Base-by-base conservation (phyloP, 2,113 vertebrate species). In the Microtus richardsoni region DNA sequence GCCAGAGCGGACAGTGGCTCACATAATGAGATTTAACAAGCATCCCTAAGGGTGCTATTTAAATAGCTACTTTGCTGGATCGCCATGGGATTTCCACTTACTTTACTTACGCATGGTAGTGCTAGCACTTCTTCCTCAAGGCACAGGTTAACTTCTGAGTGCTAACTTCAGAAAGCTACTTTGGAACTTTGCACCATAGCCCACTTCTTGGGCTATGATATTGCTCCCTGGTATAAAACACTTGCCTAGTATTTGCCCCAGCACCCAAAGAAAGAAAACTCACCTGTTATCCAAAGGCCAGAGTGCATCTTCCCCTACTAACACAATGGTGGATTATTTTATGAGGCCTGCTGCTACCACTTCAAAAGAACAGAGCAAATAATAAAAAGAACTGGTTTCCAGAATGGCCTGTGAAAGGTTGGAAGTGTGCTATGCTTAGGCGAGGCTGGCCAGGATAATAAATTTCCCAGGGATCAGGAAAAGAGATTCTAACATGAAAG, bases 291-390 rank as follows among this genome's bases (percentile, higher is more conserved):
- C 66, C 78, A 49, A 94, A 71, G n/a, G 70, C 21, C 71, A 80
- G 41, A 89, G 86, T 77, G 78, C 89, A 75, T 89, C 58, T 47
- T 94, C 17, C 47, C 52, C 75, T 82, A 84, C 39, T 84, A 91
- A 92, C 75, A 96, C 60, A 95, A 85, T 85, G 52, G 94, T 91
- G 71, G 70, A 85, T 54, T 95, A 41, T 95, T 95, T 94, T 87
- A 95, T 85, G 85, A 96, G 19, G 87, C 41, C 78, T 94, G 52
- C 39, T 97, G 71, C 39, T 77, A 60, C 52, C 41, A 91, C 58
- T 52, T 95, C 62, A 58, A 80, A 86, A 89, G 39, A 97, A 71
- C 24, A 82, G 39, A 68, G 17, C 17, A 54, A 28, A 70, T 41
- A 95, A 90, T 87, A 93, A 88, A 95, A 86, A 96, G 83, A n/a